Conservation (phyloP, 2,888 invertebrate genomes). For the Oxyscelio sp. region DNA sequence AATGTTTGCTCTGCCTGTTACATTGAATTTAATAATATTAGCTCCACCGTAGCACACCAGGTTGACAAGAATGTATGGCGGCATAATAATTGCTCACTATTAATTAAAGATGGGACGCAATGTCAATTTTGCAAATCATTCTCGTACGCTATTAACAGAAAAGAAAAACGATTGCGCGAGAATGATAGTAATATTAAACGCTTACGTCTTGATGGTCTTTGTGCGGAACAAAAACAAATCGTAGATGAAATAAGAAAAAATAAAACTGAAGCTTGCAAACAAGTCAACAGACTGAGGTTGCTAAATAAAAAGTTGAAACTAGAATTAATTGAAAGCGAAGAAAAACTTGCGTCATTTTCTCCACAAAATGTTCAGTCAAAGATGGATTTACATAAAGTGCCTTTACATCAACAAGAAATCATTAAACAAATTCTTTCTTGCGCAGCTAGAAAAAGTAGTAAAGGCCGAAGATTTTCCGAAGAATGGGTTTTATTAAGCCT, state of each 20-base stretch:
- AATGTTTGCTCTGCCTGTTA: not conserved
- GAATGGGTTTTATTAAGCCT: conserved; percentile 19
- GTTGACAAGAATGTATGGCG: not conserved
- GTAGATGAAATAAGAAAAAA: not conserved
- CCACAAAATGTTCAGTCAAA: too few species aligned
- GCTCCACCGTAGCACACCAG: not conserved
- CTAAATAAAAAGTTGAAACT: conserved; percentile 48
- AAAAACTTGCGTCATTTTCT: too few species aligned
- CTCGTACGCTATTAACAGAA: not conserved
- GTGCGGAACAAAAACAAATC: not conserved
- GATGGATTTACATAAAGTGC: conserved; percentile 11
- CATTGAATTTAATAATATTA: not conserved
- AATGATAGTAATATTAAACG: not conserved
- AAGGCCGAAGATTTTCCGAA: conserved; percentile 12
- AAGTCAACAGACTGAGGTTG: not conserved
- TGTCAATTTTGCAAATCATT: not conserved
- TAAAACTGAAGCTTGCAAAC: not conserved
- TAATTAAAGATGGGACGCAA: not conserved
- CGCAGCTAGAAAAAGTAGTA: not conserved
- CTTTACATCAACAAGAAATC: not conserved
- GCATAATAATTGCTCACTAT: not conserved
- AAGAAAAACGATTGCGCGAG: not conserved
- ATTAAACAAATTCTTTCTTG: conserved; percentile 7
- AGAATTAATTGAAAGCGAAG: too few species aligned
- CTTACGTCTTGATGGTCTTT: not conserved